Evolutionary conservation across 1,140 invertebrate genomes (phyloP), one percentile per base, ranked within the genome.

Genomic region (Ericerus pela): DNA sequence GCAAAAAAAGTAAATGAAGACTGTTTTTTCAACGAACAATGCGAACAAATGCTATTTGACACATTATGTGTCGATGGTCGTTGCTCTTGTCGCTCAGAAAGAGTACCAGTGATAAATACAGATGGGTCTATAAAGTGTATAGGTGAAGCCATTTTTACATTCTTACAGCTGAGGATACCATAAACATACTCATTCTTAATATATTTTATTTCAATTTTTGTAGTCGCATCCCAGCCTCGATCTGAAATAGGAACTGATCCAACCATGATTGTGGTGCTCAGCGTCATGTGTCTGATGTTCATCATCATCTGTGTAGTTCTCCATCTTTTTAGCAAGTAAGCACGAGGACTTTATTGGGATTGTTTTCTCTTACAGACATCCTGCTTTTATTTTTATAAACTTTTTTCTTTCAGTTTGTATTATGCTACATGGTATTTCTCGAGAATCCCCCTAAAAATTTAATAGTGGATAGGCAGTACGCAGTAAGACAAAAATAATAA

Each of bases 271-370:
- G 82, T 84, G 41, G 84, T 92, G 41, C 77, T 94, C 59, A 85
- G 88, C 51, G 88, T 81, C 28, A 85, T 94, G 80, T 86, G 81
- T 56, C 76, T 93, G 52, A 94, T 94, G 89, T 93, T 92, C 71
- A 77, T 93, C 69, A 90, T 90, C 68, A 88, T 94, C 66, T 94
- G 89, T 71, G 84, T 94, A 60, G 89, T 93, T 36, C 77, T 94
- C 55, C 79, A 87, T 67, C 76, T 94, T 62, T 94, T 94, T 72
- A 90, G 87, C 83, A 88, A 81, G 89, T 91, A 76, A 79, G 78
- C 76, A n/a, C 52, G n/a, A n/a, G n/a, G n/a, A n/a, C n/a, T n/a
- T n/a, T n/a, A n/a, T n/a, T n/a, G n/a, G n/a, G n/a, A n/a, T n/a
- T n/a, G n/a, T n/a, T n/a, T n/a, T n/a, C n/a, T n/a, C n/a, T n/a